phyloP scores from a whole-genome alignment of 2,888 invertebrate species.

The Lochmaea crataegi region DNA sequence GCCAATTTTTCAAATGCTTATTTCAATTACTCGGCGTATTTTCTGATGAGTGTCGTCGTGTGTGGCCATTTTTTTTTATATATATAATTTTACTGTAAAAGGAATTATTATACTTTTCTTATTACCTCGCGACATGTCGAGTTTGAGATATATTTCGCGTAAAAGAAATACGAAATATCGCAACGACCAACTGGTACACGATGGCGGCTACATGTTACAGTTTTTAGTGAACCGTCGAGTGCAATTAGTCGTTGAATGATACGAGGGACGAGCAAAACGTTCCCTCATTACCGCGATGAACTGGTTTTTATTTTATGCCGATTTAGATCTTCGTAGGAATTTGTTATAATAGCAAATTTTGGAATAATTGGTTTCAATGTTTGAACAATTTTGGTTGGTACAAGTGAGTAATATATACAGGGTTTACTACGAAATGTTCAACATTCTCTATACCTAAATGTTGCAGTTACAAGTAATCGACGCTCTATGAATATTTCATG shows the following conservation, averaged over 20 bases:
- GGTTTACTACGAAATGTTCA: too few species aligned
- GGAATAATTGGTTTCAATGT: too few species aligned
- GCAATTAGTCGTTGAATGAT: constrained; percentile 11
- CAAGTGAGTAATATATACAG: too few species aligned
- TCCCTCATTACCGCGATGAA: not conserved
- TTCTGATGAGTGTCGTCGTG: constrained; percentile 49
- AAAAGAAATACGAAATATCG: constrained; percentile 30
- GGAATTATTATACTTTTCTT: constrained; percentile 53
- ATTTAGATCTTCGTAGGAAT: too few species aligned
- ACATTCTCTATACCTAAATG: too few species aligned
- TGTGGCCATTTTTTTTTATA: constrained; percentile 51
- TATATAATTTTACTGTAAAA: constrained; percentile 47
- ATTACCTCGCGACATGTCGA: constrained; percentile 32
- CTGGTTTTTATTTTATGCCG: too few species aligned
- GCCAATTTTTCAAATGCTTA: constrained; percentile 60
- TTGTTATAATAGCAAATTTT: too few species aligned
- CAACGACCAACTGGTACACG: constrained; percentile 28
- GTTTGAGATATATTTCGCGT: constrained; percentile 37
- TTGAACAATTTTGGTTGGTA: too few species aligned
- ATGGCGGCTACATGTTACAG: constrained; percentile 22
- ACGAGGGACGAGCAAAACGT: constrained; percentile 11
- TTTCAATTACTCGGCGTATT: constrained; percentile 48
- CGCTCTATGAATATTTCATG: too few species aligned
- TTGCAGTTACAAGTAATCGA: too few species aligned
- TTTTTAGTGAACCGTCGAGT: constrained; percentile 20